phyloP scores from a whole-genome alignment of 2,797 vertebrate species.

The Tokudaia muenninki region DNA sequence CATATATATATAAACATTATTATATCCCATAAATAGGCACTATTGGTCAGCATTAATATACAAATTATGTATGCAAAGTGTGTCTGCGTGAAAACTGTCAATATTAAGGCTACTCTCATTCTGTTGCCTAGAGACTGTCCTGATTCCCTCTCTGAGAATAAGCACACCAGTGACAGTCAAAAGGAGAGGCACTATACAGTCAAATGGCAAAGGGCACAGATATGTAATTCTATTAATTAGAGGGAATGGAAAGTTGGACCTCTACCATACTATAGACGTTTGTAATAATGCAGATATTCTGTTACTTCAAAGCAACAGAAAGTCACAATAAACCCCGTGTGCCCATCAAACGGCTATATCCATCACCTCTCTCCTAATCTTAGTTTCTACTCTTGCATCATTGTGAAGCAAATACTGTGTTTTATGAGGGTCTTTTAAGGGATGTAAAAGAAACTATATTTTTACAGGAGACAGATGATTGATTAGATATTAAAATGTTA shows the following conservation, averaged over 20 bases:
- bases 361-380: background rate
- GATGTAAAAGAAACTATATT: slow-evolving; percentile 46
- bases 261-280: background rate
- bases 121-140: background rate
- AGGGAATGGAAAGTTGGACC: background rate
- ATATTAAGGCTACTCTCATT: background rate
- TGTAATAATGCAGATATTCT: background rate
- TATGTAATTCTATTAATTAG: background rate
- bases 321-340: background rate
- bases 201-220: background rate
- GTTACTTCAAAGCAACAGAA: background rate
- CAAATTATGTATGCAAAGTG: background rate
- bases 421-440: slow-evolving; percentile 39
- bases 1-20: background rate
- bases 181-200: background rate
- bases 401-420: slow-evolving; percentile 53
- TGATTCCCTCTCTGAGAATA: background rate
- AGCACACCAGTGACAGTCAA: background rate
- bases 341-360: background rate
- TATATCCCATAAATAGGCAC: background rate
- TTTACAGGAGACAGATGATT: slow-evolving; percentile 3
- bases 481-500: slow-evolving; percentile 55
- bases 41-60: background rate
- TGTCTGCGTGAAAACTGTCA: background rate
- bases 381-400: background rate